Base-by-base conservation (phyloP, 2,797 vertebrate genomes). In the Cebuella pygmaea region DNA sequence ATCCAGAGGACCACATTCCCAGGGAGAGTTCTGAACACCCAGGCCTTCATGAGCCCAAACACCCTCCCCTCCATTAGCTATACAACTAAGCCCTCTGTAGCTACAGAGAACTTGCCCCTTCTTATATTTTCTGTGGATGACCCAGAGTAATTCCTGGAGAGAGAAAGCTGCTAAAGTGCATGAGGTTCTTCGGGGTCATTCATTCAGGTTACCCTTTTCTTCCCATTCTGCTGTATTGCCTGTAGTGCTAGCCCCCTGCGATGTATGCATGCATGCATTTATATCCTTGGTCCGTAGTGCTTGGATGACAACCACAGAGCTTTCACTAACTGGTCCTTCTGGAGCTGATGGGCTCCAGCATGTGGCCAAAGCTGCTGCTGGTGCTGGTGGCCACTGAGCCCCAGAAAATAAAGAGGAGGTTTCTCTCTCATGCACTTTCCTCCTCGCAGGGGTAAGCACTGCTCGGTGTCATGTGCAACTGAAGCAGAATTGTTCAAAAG, bases 191-290 rank as follows among this genome's bases (percentile, higher is more conserved):
- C 15, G 2, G 11, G 89, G 46, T 67, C 41, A 6, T 39, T 33
- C 44, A 3, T 15, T 26, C 33, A 76, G 24, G 36, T 27, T 4
- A 26, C 20, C 7, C 13, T 2, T 72, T n/a, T 50, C 57, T 88
- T 20, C 10, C 14, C 7, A 0, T 20, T 12, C 24, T 2, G 8
- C 22, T 19, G 12, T 39, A 20, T 26, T 2, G 44, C 33, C 30
- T 12, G 22, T 11, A 74, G 81, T 75, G 55, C 36, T 17, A 27
- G 44, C 14, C 64, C 70, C 26, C 8, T 5, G 2, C 15, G 4
- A 44, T 1, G 50, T 5, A 19, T 8, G 39, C 14, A 5, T 4
- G 20, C 10, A 24, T 7, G 15, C 19, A 7, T 75, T 13, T 1
- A 1, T 20, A 8, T 44, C 70, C 27, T 83, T 10, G 7, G 19